phyloP scores from a whole-genome alignment of 2,888 invertebrate genomes.

The Chymomyza amoena region DNA sequence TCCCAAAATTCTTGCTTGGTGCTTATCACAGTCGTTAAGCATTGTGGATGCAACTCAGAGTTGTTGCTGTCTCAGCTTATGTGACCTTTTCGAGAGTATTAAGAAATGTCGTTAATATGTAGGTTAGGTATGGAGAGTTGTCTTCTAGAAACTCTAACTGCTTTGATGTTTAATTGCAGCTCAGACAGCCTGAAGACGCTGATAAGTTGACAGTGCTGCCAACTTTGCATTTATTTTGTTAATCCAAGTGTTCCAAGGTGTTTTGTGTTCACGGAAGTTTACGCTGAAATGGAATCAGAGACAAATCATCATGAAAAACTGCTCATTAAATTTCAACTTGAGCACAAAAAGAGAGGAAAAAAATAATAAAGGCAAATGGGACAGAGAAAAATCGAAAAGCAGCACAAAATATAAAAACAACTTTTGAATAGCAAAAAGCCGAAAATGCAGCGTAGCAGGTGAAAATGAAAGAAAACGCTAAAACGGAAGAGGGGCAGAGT shows the following conservation, averaged over 20 bases:
- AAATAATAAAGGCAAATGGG: not conserved
- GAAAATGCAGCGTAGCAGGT: constrained; percentile 53
- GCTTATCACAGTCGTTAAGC: too few species aligned
- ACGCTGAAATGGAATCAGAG: constrained; percentile 22
- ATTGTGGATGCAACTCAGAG: too few species aligned
- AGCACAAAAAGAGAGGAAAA: constrained; percentile 9
- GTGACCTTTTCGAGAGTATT: not conserved
- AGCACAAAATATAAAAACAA: constrained; percentile 28
- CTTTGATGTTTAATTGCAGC: constrained; percentile 8
- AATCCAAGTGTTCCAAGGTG: not conserved
- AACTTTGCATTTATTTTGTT: constrained; percentile 8
- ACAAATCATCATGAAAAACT: constrained; percentile 44
- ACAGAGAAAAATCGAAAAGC: not conserved
- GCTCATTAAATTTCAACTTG: constrained; percentile 61
- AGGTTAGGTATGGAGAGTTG: not conserved
- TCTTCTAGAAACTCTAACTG: not conserved
- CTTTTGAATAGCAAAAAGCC: constrained; percentile 44
- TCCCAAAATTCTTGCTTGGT: too few species aligned
- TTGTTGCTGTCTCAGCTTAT: too few species aligned
- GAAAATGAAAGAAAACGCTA: constrained; percentile 37
- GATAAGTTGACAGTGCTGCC: constrained; percentile 15
- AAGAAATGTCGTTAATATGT: not conserved
- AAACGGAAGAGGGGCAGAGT: not conserved
- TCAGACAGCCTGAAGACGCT: not conserved
- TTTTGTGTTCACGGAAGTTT: not conserved